Evolutionary conservation across 2,888 invertebrate species (phyloP), one percentile per base, ranked within the genome.

Genomic region (Pseudeuparius sepicola): DNA sequence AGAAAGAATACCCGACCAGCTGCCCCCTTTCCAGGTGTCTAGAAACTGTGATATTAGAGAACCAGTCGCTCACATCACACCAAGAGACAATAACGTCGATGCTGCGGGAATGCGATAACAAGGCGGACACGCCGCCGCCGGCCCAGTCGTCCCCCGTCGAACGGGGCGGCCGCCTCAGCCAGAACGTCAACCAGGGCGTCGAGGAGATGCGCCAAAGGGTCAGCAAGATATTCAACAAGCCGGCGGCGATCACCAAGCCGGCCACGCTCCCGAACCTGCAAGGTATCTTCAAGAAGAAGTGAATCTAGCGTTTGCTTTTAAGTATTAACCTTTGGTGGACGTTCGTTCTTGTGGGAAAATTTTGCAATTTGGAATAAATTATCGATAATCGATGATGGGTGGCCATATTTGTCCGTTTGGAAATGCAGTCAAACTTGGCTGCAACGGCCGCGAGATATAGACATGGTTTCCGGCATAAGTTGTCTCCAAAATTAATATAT

Each of bases 131-230:
- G n/a, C n/a, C n/a, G n/a, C n/a, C n/a, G n/a, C n/a, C n/a, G n/a
- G n/a, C n/a, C 29, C 17, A 51, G 46, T 27, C 31, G 27, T 38
- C 41, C 41, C 18, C 50, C 37, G 26, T 53, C 46, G 42, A n/a
- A n/a, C n/a, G n/a, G n/a, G n/a, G n/a, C n/a, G n/a, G n/a, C n/a
- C n/a, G n/a, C n/a, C 47, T 57, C 9, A 52, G 52, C 30, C 59
- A 56, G 29, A 61, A 63, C 40, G 60, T 65, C 29, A 69, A 67
- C 15, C 69, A 69, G 46, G 67, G 70, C 4, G 68, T 73, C 24
- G 73, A 73, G 51, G 74, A 75, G 34, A 68, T 75, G 63, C 64
- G 67, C 28, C 70, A 71, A 45, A 63, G 68, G 48, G 64, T 75
- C 49, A 70, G 70, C 39, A 75, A 73, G 49, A 72, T 74, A 43